Conservation (phyloP, 2,888 invertebrate genomes). For the Phengaris alcon region DNA sequence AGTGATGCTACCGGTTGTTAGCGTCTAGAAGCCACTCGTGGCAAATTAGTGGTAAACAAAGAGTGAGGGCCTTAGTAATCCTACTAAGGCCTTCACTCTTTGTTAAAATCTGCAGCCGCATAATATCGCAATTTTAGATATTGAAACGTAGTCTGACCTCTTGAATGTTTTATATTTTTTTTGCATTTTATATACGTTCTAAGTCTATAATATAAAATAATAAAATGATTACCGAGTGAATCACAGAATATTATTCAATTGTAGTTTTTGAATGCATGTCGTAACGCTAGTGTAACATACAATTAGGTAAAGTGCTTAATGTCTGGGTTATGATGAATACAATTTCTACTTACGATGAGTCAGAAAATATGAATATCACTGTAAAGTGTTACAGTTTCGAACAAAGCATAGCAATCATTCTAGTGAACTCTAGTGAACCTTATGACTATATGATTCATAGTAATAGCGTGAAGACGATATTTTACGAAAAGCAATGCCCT, state of each 20-base stretch:
- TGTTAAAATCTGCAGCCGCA: too few relatives aligned
- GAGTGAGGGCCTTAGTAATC: too few relatives aligned
- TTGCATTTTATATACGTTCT: too few relatives aligned
- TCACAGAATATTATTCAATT: neutral
- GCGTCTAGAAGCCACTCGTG: too few relatives aligned
- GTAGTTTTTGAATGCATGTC: neutral
- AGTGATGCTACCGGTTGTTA: neutral
- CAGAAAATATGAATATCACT: slow-evolving; percentile 5
- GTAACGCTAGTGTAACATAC: neutral
- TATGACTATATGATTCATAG: neutral
- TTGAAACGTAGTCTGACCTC: neutral
- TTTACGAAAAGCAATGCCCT: neutral
- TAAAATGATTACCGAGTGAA: neutral
- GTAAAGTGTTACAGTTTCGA: neutral
- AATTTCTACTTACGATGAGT: slow-evolving; percentile 9
- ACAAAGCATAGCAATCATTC: neutral
- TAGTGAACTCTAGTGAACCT: neutral
- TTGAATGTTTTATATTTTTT: neutral
- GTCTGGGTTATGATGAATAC: neutral
- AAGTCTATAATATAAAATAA: too few relatives aligned
- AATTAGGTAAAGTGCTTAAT: slow-evolving; percentile 6
- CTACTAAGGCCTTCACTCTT: too few relatives aligned
- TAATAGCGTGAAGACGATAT: neutral
- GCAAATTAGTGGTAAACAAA: too few relatives aligned
- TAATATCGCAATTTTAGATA: too few relatives aligned